phyloP scores from a whole-genome alignment of 2,888 invertebrate genomes.

The Drosophila subsilvestris region DNA sequence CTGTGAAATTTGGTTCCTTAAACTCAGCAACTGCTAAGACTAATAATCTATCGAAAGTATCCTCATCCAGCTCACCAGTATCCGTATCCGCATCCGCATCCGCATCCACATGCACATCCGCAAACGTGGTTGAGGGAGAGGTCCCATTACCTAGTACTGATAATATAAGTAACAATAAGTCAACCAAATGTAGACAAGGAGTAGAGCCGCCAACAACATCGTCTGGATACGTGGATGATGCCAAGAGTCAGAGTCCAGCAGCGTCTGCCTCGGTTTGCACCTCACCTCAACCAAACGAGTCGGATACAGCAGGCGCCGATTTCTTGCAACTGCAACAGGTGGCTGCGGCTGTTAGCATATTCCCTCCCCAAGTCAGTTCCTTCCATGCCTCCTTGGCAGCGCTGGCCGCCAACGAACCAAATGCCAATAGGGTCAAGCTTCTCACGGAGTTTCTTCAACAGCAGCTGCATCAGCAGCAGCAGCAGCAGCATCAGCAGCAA shows the following conservation, averaged over 20 bases:
- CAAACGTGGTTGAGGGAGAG: conserved; percentile 33
- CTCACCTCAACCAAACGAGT: conserved; percentile 50
- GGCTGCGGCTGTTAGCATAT: conserved; percentile 30
- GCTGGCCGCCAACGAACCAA: conserved; percentile 68
- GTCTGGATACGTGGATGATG: conserved; percentile 1
- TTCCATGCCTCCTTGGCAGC: conserved; percentile 81
- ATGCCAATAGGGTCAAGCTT: conserved; percentile 78
- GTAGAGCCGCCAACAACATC: conserved; percentile 25
- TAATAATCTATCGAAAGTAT: conserved; percentile 68
- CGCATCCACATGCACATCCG: conserved; percentile 47
- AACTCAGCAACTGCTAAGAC: conserved; percentile 79
- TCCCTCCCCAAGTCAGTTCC: conserved; percentile 70
- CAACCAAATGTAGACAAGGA: conserved; percentile 45
- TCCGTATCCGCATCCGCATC: conserved; percentile 50
- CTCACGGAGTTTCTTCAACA: conserved; percentile 83
- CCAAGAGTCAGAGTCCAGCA: conserved; percentile 24
- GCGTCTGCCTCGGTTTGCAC: conserved; percentile 23
- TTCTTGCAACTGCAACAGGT: conserved; percentile 56
- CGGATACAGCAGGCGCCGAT: conserved; percentile 46
- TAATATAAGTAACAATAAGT: conserved; percentile 80
- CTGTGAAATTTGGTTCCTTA: conserved; percentile 76
- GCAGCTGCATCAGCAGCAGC: conserved; percentile 71
- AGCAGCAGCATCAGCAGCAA: conserved; percentile 40
- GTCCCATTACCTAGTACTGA: conserved; percentile 74
- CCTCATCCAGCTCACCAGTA: conserved; percentile 36